Evolutionary conservation across 2,113 vertebrate species (phyloP).

Genomic region (Tychaedon coryphoeus): DNA sequence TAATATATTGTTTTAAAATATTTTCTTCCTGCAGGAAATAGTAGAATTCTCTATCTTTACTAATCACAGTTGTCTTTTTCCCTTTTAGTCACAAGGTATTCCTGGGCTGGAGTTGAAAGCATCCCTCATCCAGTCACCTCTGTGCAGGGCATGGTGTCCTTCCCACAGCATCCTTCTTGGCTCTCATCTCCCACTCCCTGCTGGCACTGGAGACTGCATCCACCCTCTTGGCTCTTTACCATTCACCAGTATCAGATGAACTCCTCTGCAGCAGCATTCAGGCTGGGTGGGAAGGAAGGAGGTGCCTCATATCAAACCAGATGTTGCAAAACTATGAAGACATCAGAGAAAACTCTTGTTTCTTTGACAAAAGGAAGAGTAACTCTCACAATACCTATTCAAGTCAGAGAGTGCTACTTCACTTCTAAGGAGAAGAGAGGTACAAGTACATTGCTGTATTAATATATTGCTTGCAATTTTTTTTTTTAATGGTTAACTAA

Average conservation of each 20-base stretch:
- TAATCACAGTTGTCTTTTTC: neutral
- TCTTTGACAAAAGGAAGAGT: neutral
- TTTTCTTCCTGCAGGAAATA: neutral
- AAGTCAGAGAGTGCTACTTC: neutral
- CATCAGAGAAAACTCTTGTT: neutral
- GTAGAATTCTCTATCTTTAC: neutral
- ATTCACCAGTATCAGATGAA: rapidly evolving
- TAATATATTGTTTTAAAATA: neutral
- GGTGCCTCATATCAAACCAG: neutral
- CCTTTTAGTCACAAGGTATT: neutral
- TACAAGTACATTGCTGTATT: neutral
- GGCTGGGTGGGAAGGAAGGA: neutral
- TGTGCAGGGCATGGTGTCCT: neutral
- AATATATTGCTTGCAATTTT: neutral
- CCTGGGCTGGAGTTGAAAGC: neutral
- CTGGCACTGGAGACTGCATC: too few species aligned
- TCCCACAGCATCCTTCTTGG: neutral
- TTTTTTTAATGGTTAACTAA: neutral
- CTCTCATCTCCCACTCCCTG: neutral
- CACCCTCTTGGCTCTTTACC: neutral
- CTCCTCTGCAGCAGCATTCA: neutral
- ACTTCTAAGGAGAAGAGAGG: neutral
- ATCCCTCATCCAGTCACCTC: neutral
- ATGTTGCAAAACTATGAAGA: neutral
- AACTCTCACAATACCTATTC: neutral